Evolutionary conservation across 1,140 invertebrate genomes (phyloP).

Genomic region (Trichonephila inaurata): DNA sequence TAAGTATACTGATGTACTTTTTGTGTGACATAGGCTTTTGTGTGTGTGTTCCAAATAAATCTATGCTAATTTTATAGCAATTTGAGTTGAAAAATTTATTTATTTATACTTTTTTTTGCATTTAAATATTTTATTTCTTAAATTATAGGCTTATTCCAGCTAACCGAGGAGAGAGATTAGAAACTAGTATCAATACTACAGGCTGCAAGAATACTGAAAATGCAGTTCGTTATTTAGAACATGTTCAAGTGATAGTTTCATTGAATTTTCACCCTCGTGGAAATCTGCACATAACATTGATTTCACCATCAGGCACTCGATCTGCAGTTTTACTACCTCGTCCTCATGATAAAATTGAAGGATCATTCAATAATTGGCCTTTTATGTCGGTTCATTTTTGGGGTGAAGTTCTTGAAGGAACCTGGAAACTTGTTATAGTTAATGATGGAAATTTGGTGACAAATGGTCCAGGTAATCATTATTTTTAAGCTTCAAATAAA

Average conservation of each 20-base stretch:
- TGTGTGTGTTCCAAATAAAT: too few relatives aligned
- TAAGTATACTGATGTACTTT: too few relatives aligned
- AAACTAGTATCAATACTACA: constrained; percentile 89
- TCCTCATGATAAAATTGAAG: constrained; percentile 95
- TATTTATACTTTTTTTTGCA: neutral
- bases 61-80: too few relatives aligned
- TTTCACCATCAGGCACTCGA: constrained; percentile 98
- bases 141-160: constrained; percentile 73
- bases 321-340: constrained; percentile 91
- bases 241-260: constrained; percentile 98
- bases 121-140: neutral
- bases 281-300: constrained; percentile 95
- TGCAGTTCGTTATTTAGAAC: constrained; percentile 97
- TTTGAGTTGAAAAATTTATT: too few relatives aligned
- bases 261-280: constrained; percentile 95
- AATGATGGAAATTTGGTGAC: constrained; percentile 1
- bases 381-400: constrained; percentile 99
- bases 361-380: constrained; percentile 99
- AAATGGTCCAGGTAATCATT: neutral
- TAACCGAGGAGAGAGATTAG: constrained; percentile 52
- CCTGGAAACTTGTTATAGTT: constrained; percentile 90
- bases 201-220: constrained; percentile 94
- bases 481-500: neutral
- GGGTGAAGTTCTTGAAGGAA: constrained; percentile 98
- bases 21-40: too few relatives aligned